These are phyloP conservation scores for Scomberomorus guttatus DNA, from an alignment of 2,797 vertebrate species.

Conservation along the genomic window DNA sequence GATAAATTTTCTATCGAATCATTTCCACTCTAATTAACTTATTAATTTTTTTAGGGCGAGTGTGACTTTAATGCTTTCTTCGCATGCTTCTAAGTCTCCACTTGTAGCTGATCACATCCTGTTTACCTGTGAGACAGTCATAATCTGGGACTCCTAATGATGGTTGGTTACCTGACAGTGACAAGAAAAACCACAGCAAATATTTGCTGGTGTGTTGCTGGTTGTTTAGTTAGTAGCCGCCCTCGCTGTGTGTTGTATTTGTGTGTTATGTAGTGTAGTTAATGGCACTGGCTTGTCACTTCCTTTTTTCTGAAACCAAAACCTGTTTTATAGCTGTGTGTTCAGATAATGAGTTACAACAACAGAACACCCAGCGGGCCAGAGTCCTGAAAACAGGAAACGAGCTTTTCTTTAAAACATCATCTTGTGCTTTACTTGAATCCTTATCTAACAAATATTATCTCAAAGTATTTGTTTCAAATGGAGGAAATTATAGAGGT, in stretches of 20 bases:
- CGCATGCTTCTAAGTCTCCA: too few relatives aligned
- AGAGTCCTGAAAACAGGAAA: background rate
- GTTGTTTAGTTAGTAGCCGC: background rate
- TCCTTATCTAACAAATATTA: background rate
- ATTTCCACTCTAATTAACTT: too few relatives aligned
- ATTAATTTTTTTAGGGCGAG: too few relatives aligned
- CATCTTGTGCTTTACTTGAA: background rate
- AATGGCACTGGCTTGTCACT: background rate
- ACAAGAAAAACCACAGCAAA: background rate
- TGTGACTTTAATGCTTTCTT: too few relatives aligned
- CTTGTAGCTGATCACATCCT: background rate
- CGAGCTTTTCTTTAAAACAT: background rate
- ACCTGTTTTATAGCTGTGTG: slow-evolving; percentile 7
- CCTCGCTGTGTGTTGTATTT: background rate
- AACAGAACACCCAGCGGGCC: too few relatives aligned
- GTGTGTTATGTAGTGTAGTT: too few relatives aligned
- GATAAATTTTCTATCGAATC: too few relatives aligned
- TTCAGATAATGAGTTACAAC: background rate
- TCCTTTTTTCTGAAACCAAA: background rate
- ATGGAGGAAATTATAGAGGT: too few relatives aligned
- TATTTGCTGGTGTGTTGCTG: background rate
- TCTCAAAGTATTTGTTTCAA: background rate
- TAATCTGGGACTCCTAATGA: too few relatives aligned
- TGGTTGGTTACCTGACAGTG: background rate
- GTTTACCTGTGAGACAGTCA: too few relatives aligned